phyloP scores from a whole-genome alignment of 2,797 vertebrate genomes.

The Distichodus sexfasciatus region DNA sequence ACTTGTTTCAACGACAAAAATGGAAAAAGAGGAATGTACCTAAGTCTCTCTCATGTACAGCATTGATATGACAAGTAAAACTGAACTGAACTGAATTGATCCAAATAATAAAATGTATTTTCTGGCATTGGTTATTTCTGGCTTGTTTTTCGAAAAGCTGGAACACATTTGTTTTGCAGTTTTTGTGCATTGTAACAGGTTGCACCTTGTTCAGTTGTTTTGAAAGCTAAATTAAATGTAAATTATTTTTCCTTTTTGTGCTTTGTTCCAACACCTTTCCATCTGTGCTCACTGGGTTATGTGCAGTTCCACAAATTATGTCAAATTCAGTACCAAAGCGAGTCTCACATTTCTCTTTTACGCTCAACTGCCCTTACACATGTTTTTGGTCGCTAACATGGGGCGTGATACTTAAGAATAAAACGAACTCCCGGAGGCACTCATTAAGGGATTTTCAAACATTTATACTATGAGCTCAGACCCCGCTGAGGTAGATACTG shows the following conservation, averaged over 20 bases:
- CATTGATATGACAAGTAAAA: too few relatives aligned
- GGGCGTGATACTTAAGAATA: neutral
- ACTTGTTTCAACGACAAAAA: too few relatives aligned
- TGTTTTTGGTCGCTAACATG: neutral
- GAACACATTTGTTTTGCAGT: neutral
- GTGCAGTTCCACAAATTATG: neutral
- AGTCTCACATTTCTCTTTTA: neutral
- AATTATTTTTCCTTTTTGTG: neutral
- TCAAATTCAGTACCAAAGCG: neutral
- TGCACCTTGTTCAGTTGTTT: neutral
- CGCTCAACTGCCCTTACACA: neutral
- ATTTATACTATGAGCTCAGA: slow-evolving; percentile 13
- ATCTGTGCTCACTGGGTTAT: neutral
- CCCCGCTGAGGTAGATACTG: slow-evolving; percentile 8
- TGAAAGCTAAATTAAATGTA: neutral
- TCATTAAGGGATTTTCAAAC: slow-evolving; percentile 28
- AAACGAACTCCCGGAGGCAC: slow-evolving; percentile 10
- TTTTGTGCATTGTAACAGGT: neutral
- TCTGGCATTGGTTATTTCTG: neutral
- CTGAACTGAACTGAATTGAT: neutral
- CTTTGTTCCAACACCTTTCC: slow-evolving; percentile 3
- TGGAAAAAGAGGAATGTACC: too few relatives aligned
- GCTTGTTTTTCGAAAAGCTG: neutral
- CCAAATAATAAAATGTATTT: too few relatives aligned
- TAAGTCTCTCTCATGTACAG: too few relatives aligned